phyloP scores from a whole-genome alignment of 2,113 vertebrate species.

The Embiotoca jacksoni region DNA sequence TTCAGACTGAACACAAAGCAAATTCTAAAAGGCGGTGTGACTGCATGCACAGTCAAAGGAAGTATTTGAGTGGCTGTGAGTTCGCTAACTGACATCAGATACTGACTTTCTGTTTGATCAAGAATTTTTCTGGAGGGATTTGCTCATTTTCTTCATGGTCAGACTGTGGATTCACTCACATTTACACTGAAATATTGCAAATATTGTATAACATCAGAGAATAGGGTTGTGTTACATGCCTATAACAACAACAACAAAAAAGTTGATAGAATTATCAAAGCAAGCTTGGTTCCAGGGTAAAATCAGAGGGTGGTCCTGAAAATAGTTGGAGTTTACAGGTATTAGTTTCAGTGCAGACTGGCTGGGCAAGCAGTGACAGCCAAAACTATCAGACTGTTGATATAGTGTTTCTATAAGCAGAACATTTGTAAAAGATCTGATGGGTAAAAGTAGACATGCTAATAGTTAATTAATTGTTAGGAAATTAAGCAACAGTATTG shows the following conservation, averaged over 20 bases:
- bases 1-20: slow-evolving; percentile 27
- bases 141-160: slow-evolving; percentile 44
- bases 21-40: neutral
- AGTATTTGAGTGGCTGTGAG: neutral
- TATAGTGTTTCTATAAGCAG: too few species aligned
- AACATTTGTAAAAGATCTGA: neutral
- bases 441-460: too few species aligned
- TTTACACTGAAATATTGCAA: slow-evolving; percentile 8
- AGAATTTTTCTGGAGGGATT: slow-evolving; percentile 16
- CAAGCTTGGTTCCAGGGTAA: neutral
- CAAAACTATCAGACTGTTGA: neutral
- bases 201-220: slow-evolving; percentile 8
- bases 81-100: slow-evolving; percentile 21
- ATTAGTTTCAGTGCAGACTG: neutral
- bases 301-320: neutral
- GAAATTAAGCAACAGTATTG: too few species aligned
- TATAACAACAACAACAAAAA: slow-evolving; percentile 7
- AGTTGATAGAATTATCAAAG: neutral
- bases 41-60: neutral
- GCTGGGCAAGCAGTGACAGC: neutral
- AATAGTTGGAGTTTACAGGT: neutral
- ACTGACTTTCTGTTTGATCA: slow-evolving; percentile 36
- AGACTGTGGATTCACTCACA: neutral
- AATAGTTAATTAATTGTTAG: too few species aligned
- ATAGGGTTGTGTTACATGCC: neutral